Base-by-base conservation (phyloP, 2,113 vertebrate species). In the Salvelinus sp. region DNA sequence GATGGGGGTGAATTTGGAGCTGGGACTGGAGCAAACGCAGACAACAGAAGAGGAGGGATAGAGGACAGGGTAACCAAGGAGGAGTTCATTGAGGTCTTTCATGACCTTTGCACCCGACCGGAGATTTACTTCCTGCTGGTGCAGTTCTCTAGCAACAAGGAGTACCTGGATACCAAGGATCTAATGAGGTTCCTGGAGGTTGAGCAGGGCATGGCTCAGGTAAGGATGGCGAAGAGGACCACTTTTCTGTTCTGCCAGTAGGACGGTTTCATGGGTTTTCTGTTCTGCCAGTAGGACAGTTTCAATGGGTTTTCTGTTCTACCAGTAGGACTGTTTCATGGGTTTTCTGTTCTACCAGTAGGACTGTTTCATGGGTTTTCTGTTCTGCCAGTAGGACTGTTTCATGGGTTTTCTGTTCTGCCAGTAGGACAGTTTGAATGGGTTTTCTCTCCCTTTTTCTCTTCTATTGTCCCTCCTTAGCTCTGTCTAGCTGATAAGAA, bases 101-200 rank as follows among this genome's bases (percentile, higher is more conserved):
- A 97, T 65, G 95, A 97, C 85, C 95, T 98, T 88, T 97, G 97
- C 92, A 98, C 97, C 27, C 94, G 97, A 70, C 96, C 97, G 4
- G 97, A 98, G 92, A 97, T 98, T 88, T 98, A 98, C 90, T 98
- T 98, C 81, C 91, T 98, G 74, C 91, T 98, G 89, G 97, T 98
- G 91, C 96, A 98, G 91, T 98, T 97, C 93, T 98, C 97, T 18
- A 97, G 96, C 94, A 98, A 98, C 96, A 98, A 98, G 91, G 97
- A 98, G 90, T 97, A 95, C 82, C 91, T 98, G 83, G 96, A 98
- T 83, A 94, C 93, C 85, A 96, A 97, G 93, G 97, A 97, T 87
- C 92, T 98, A 84, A 97, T 94, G 95, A 96, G 94, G 93, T 98
- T 98, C 92, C 94, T 98, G 23, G 97, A 98, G 92, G 96, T 96